Conservation (phyloP, 1,140 invertebrate species). For the Drosophila albomicans region DNA sequence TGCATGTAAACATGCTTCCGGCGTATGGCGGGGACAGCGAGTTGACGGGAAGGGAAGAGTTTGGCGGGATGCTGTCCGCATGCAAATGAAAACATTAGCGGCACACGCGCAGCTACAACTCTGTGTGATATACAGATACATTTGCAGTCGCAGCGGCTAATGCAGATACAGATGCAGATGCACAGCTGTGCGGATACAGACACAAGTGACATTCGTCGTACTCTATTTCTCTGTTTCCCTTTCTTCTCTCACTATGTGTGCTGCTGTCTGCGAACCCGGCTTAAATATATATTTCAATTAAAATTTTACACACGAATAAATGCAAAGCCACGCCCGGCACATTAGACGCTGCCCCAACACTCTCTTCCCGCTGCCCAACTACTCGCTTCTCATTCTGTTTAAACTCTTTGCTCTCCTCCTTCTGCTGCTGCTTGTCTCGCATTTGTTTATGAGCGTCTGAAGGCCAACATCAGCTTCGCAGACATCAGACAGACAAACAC, state of each 20-base stretch:
- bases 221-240: neutral
- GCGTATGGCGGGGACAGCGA: neutral
- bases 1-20: constrained; percentile 76
- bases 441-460: constrained; percentile 76
- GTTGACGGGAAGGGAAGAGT: neutral
- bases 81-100: constrained; percentile 83
- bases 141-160: too few relatives aligned
- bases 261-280: constrained; percentile 32
- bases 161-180: constrained; percentile 19
- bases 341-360: constrained; percentile 50
- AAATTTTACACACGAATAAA: constrained; percentile 82
- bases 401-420: constrained; percentile 9
- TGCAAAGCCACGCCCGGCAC: constrained; percentile 74
- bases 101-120: constrained; percentile 52
- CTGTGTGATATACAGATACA: constrained; percentile 10
- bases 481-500: constrained; percentile 48
- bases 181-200: constrained; percentile 31
- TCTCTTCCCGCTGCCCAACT: constrained; percentile 9
- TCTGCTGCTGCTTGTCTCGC: constrained; percentile 57
- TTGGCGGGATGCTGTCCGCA: constrained; percentile 57
- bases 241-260: neutral
- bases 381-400: neutral
- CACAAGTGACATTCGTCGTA: constrained; percentile 65
- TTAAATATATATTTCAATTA: constrained; percentile 81
- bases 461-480: constrained; percentile 63